Evolutionary conservation across 2,113 vertebrate genomes (phyloP).

Genomic region (Alaudala cheleensis): DNA sequence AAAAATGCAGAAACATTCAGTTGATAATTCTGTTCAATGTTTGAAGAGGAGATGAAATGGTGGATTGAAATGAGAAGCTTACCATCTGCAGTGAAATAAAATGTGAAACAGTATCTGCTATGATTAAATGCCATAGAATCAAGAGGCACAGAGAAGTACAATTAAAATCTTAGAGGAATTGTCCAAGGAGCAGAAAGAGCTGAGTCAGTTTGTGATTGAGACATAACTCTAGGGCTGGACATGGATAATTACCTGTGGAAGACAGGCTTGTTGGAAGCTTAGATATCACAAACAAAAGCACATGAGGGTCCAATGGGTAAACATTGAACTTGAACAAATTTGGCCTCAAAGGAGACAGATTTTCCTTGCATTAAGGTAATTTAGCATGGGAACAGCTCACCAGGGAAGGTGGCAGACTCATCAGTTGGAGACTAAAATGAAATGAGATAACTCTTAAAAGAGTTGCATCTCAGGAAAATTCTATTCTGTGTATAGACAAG

Average conservation of each 20-base stretch:
- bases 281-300: neutral
- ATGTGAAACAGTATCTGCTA: neutral
- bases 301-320: neutral
- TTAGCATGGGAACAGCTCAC: neutral
- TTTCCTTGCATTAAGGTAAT: neutral
- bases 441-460: neutral
- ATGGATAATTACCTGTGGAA: neutral
- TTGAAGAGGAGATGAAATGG: neutral
- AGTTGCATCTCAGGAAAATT: neutral
- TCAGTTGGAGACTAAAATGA: conserved; percentile 1
- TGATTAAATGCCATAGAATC: conserved; percentile 12
- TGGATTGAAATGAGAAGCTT: conserved; percentile 24
- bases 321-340: neutral
- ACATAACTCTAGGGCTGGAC: neutral
- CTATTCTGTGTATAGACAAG: neutral
- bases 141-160: neutral
- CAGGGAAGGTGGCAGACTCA: neutral
- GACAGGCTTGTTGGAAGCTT: neutral
- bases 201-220: conserved; percentile 1
- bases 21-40: conserved; percentile 18
- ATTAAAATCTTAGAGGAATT: conserved; percentile 5
- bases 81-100: neutral
- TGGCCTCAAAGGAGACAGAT: neutral
- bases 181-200: neutral
- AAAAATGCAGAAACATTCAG: neutral